phyloP scores from a whole-genome alignment of 2,888 invertebrate genomes.

The Epicampocera succincta region DNA sequence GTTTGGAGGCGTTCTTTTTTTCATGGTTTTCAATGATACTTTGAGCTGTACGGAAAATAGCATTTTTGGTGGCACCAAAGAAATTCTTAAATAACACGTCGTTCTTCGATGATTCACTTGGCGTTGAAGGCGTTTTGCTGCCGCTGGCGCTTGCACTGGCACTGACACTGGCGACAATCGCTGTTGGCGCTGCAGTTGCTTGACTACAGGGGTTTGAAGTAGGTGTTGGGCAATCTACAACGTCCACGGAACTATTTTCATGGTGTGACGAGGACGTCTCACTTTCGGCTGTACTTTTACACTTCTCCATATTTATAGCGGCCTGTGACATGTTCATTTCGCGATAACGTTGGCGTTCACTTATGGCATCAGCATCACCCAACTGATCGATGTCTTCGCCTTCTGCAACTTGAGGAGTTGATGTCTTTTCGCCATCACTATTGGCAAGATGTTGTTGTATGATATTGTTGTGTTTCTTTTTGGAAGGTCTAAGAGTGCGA shows the following conservation, averaged over 20 bases:
- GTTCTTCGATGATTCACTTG: slow-evolving; percentile 76
- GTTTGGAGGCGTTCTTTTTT: slow-evolving; percentile 81
- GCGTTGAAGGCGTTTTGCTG: slow-evolving; percentile 71
- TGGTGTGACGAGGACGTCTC: background rate
- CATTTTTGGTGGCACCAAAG: slow-evolving; percentile 82
- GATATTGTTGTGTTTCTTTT: slow-evolving; percentile 74
- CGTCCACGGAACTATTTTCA: slow-evolving; percentile 51
- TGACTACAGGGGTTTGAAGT: slow-evolving; percentile 16
- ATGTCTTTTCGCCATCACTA: slow-evolving; percentile 68
- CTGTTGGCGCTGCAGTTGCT: background rate
- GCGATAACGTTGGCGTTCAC: slow-evolving; percentile 75
- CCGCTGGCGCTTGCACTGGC: slow-evolving; percentile 36
- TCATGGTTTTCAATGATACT: slow-evolving; percentile 82
- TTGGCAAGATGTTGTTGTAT: slow-evolving; percentile 69
- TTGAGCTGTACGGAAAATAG: slow-evolving; percentile 82
- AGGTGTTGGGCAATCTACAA: slow-evolving; percentile 65
- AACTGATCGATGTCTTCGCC: slow-evolving; percentile 2
- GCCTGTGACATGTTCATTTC: slow-evolving; percentile 78
- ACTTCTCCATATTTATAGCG: slow-evolving; percentile 74
- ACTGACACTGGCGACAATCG: slow-evolving; percentile 42
- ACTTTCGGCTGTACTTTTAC: slow-evolving; percentile 58
- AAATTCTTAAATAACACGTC: slow-evolving; percentile 82
- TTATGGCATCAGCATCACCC: slow-evolving; percentile 61
- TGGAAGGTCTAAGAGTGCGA: slow-evolving; percentile 78
- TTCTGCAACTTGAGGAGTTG: slow-evolving; percentile 69